These are phyloP conservation scores for Arremon aurantiirostris DNA, from an alignment of 2,797 vertebrate genomes.

Conservation along the genomic window DNA sequence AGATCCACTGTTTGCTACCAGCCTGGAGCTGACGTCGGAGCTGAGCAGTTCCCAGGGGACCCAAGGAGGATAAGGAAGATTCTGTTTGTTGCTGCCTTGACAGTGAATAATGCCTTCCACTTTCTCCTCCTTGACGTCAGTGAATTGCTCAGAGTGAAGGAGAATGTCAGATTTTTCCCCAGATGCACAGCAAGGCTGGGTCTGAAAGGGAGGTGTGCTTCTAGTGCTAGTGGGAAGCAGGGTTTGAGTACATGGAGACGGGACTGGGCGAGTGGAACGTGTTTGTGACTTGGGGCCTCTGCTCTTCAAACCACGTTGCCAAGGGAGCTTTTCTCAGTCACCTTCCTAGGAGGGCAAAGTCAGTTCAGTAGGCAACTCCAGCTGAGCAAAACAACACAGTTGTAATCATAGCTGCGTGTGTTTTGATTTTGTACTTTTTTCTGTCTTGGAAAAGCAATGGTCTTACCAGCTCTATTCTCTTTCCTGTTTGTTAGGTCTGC, in stretches of 20 bases:
- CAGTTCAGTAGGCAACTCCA: conserved; percentile 15
- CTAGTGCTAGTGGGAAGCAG: background rate
- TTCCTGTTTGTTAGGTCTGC: conserved; percentile 80
- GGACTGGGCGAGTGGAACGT: background rate
- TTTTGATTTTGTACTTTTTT: conserved; percentile 71
- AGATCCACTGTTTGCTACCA: background rate
- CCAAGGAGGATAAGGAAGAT: background rate
- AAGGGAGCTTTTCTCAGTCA: background rate
- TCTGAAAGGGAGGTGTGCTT: background rate
- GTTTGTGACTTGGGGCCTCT: background rate
- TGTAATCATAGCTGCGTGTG: conserved; percentile 58
- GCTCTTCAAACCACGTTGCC: background rate
- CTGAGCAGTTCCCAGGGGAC: background rate
- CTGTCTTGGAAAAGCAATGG: conserved; percentile 71
- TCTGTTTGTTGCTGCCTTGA: background rate
- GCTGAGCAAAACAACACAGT: conserved; percentile 46
- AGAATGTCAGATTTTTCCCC: background rate
- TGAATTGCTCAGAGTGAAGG: background rate
- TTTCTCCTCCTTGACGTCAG: conserved; percentile 12
- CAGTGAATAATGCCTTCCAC: background rate
- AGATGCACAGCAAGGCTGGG: background rate
- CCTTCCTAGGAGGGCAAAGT: background rate
- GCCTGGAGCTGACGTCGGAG: background rate
- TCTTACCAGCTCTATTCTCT: conserved; percentile 73
- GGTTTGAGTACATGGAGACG: background rate